Base-by-base conservation (phyloP, 1,140 invertebrate species). In the Euwallacea similis region DNA sequence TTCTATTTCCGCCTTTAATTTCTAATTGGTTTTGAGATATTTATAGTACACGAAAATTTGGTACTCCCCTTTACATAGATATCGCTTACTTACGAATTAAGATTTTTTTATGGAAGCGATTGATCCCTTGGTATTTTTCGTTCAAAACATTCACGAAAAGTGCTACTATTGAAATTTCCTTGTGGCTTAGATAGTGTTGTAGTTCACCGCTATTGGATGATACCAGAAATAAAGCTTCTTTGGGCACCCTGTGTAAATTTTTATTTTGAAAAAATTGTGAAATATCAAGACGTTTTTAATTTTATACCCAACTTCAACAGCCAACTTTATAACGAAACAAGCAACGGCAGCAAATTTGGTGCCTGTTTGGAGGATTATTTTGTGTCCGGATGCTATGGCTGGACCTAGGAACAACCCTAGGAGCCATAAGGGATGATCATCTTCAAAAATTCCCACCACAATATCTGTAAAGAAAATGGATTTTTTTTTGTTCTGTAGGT, bases 401-500 rank as follows among this genome's bases (percentile, higher is more conserved):
- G 79, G 75, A 42, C 71, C 77, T n/a, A 79, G 41, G 9, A 80
- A 62, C 13, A 72, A 63, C 0, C 75, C 77, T 58, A 81, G 74
- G 9, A 73, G 42, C 21, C 69, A 65, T 56, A 80, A 68, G 44
- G 73, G 67, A 61, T 64, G 73, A 10, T 73, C 60, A 42, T 76
- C 72, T 42, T 73, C 74, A 13, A 78, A 67, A 63, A 78, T 60
- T 10, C 65, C 76, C 42, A 75, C 74, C 11, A 44, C 59, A 16
- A 73, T 13, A 42, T 68, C 74, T 76, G 53, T 50, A 70, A 75
- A 10, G 9, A 50, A 50, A 50, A 50, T 33, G 1, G 21, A 33
- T 33, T 33, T 4, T 33, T 33, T 33, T 33, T 4, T 33, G 21
- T 4, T 4, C 21, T 33, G 1, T 33, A 33, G 4, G 21, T 33